Evolutionary conservation across 2,797 vertebrate genomes (phyloP).

Genomic region (Simalia tracyae): DNA sequence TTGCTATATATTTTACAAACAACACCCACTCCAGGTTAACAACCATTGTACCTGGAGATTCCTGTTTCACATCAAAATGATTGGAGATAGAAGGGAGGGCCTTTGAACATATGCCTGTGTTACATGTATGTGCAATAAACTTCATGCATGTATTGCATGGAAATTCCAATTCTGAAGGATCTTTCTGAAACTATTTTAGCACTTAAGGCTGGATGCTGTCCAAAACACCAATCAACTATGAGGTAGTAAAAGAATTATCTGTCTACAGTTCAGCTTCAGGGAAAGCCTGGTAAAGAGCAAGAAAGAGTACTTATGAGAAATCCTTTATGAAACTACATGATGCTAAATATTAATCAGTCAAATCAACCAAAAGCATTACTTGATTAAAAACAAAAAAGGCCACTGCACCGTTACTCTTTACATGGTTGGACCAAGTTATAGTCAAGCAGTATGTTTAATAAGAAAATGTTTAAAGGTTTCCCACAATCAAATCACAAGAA

Average conservation of each 20-base stretch:
- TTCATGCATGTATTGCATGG: background rate
- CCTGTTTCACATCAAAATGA: background rate
- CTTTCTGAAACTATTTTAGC: constrained; percentile 8
- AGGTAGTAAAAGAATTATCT: background rate
- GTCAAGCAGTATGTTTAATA: background rate
- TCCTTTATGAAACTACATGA: constrained; percentile 15
- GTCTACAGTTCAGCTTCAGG: background rate
- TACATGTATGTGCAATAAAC: background rate
- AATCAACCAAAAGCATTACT: constrained; percentile 9
- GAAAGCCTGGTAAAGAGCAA: constrained; percentile 42
- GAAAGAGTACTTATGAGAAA: constrained; percentile 17
- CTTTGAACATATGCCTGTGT: background rate
- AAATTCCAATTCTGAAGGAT: background rate
- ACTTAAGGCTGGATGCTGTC: constrained; percentile 21
- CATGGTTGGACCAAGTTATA: constrained; percentile 30
- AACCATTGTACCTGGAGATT: background rate
- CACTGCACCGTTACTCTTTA: background rate
- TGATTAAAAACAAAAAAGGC: constrained; percentile 26
- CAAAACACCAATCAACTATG: constrained; percentile 18
- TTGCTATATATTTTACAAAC: background rate
- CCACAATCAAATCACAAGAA: too few species aligned
- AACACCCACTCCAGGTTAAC: background rate
- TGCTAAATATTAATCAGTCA: background rate
- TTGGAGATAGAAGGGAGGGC: background rate
- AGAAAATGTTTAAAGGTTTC: too few species aligned